Base-by-base conservation (phyloP, 23 tunicate species). In the Phallusia fumigata region DNA sequence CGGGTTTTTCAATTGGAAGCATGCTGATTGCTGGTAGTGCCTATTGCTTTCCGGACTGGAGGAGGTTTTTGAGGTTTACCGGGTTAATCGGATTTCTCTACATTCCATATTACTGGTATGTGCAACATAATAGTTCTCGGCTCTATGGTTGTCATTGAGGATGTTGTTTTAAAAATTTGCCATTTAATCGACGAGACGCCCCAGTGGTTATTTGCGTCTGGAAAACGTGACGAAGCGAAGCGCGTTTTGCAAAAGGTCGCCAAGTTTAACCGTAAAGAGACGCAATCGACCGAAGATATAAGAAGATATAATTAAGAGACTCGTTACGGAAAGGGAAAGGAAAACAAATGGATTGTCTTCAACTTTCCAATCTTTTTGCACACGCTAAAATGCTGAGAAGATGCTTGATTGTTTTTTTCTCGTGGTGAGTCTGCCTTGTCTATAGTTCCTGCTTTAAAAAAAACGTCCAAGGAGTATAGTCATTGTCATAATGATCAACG, bases 91-190 rank as follows among this genome's bases (percentile, higher is more conserved):
- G 81, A 40, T 1, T 77, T 21, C 64, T 45, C 2, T 77, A 40
- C 81, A 45, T 77, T 77, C 81, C 81, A 2, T 77, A 36, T 28
- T 35, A 21, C 35, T 77, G 81, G 81, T 77, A 77, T 32, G 81
- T 36, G 2, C 47, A 10, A 10, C n/a, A n/a, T n/a, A n/a, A n/a
- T n/a, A n/a, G n/a, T n/a, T n/a, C n/a, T n/a, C n/a, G n/a, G n/a
- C n/a, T n/a, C n/a, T n/a, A n/a, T 51, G 15, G 58, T 51, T 51
- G 58, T 51, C 58, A n/a, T n/a, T n/a, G n/a, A n/a, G n/a, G 47
- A 40, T 40, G 47, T 40, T 5, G 5, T 40, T 58, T 58, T 58
- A 58, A 22, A 1, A 6, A 6, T 24, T 24, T 31, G 10, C 78
- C 12, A 33, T 32, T 74, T 74, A 31, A 74, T 74, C 45, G 78